Evolutionary conservation across 2,797 vertebrate genomes (phyloP).

Genomic region (Microcaecilia unicolor): DNA sequence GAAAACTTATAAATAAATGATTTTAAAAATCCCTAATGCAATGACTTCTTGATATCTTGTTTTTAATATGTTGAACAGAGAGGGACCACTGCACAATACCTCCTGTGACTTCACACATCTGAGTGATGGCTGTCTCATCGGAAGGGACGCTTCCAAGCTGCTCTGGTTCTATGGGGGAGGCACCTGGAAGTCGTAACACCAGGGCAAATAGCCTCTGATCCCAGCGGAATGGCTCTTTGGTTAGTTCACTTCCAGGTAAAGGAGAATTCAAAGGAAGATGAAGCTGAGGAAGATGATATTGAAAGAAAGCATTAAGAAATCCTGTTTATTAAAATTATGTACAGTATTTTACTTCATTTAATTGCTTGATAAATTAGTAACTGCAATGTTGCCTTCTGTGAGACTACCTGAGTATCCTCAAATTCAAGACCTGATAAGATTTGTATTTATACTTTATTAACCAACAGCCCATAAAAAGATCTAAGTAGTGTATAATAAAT

Average conservation of each 20-base stretch:
- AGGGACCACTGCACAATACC: no score
- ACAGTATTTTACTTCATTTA: background rate
- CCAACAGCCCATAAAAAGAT: no score
- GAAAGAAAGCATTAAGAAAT: conserved; percentile 2
- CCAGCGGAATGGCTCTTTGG: conserved; percentile 98
- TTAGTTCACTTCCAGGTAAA: conserved; percentile 91
- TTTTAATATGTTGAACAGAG: no score
- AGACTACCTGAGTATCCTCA: background rate
- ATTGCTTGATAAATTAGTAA: background rate
- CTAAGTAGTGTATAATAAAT: no score
- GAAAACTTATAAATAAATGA: no score
- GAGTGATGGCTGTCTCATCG: conserved; percentile 92
- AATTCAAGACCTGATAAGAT: no score
- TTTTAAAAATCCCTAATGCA: no score
- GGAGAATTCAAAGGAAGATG: conserved; percentile 94
- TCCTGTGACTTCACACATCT: conserved; percentile 99
- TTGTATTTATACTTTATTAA: no score
- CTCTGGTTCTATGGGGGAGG: conserved; percentile 77
- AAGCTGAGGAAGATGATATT: conserved; percentile 61
- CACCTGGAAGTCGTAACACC: conserved; percentile 87
- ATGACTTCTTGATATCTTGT: no score
- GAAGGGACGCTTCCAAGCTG: conserved; percentile 93
- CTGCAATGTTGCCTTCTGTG: background rate
- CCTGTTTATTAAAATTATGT: background rate
- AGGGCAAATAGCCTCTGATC: conserved; percentile 95